Evolutionary conservation across 2,113 vertebrate species (phyloP).

Genomic region (Mixornis gularis): DNA sequence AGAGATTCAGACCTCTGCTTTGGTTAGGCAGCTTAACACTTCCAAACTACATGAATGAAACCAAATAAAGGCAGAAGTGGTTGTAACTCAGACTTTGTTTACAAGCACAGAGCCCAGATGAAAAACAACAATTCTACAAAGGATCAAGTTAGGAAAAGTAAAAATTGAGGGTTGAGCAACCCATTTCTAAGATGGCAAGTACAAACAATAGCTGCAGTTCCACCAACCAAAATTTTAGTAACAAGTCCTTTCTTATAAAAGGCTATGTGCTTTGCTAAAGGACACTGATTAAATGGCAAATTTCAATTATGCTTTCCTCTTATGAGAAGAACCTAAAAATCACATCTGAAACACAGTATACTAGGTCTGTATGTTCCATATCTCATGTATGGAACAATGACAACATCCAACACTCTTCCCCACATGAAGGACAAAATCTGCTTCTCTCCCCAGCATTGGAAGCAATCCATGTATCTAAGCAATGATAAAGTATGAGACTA

Average conservation of each 20-base stretch:
- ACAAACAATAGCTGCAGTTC: background rate
- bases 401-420: background rate
- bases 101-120: background rate
- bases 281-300: background rate
- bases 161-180: background rate
- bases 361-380: background rate
- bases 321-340: background rate
- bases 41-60: background rate
- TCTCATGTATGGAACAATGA: background rate
- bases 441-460: background rate
- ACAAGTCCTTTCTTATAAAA: background rate
- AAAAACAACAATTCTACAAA: background rate
- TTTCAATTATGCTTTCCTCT: background rate
- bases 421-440: background rate
- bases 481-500: background rate
- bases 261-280: background rate
- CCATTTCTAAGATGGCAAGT: fast-evolving
- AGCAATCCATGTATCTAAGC: background rate
- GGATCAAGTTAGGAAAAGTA: background rate
- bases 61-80: background rate
- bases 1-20: background rate
- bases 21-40: background rate
- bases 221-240: background rate
- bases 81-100: background rate
- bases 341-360: background rate